Base-by-base conservation (phyloP, 2,888 invertebrate species). In the Sarcophaga rosellei region DNA sequence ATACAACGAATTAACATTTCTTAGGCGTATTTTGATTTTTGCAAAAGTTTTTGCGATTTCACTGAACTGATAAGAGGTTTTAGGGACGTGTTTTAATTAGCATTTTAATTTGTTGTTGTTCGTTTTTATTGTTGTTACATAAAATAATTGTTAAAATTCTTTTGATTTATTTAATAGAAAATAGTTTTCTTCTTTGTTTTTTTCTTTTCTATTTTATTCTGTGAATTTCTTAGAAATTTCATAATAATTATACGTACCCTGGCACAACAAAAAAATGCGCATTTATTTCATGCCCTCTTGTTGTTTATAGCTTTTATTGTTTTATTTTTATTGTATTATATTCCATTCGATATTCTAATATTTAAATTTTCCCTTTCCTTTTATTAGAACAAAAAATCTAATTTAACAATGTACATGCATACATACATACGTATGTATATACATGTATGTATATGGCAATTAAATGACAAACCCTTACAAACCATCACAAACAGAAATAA, bases 211-310 rank as follows among this genome's bases (percentile, higher is more conserved):
- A 5, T 53, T 53, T 53, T 15, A 53, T 53, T 72, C 35, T 57
- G 8, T 11, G 21, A 20, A 45, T 76, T 81, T 70, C 70, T 72
- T 23, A 76, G 79, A 72, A 79, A 63, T 66, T 82, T 4, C 17
- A 57, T 25, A 79, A 75, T 68, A 79, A 79, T 82, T 79, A 82
- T 85, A 78, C 78, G 85, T 23, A 47, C 35, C 53, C 17, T 1
- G 5, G 59, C n/a, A 61, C 59, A 21, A 61, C 59, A 21, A 61
- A 57, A 1, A 57, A n/a, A 61, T 61, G 61, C 61, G 21, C n/a
- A 61, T 21, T 10, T 21, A 0, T n/a, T 61, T 1, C n/a, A 61
- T 0, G 8, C 12, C 61, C 61, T 8, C 61, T n/a, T 61, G 4
- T 44, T 69, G 8, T 15, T 62, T 61, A 35, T 61, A 0, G 2